These are phyloP conservation scores for Hormiphora californensis DNA, from an alignment of 37 sponge, comb jelly and placozoan genomes.

Conservation along the genomic window DNA sequence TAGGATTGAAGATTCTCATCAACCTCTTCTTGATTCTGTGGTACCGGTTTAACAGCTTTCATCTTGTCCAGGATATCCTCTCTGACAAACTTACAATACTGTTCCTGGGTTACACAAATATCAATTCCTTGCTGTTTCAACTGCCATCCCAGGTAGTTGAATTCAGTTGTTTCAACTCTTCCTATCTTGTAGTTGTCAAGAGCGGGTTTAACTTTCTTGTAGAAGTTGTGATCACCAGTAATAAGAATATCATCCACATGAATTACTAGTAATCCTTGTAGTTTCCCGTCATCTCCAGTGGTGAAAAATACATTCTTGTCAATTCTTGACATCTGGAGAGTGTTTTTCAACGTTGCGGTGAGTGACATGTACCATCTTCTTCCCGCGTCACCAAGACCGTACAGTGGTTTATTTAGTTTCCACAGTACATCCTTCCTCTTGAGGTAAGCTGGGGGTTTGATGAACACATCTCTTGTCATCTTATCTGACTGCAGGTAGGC, in stretches of 20 bases:
- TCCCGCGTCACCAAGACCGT: not conserved
- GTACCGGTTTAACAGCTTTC: no score
- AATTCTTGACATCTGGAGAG: not conserved
- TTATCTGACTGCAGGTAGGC: not conserved
- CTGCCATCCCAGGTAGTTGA: no score
- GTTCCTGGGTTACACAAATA: no score
- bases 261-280: not conserved
- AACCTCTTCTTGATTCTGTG: no score
- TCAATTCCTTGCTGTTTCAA: no score
- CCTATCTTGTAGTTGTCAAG: no score
- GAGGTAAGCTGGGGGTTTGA: constrained; percentile 23
- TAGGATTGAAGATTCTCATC: no score
- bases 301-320: not conserved
- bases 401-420: constrained; percentile 8
- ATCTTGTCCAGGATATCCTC: no score
- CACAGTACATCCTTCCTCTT: not conserved
- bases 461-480: not conserved
- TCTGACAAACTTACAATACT: no score
- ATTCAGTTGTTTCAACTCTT: no score
- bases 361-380: constrained; percentile 21
- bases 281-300: not conserved
- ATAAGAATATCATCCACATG: constrained; percentile 25
- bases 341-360: not conserved
- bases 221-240: no score
- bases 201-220: no score